Conservation (phyloP, 2,113 vertebrate genomes). For the Panurus biarmicus region DNA sequence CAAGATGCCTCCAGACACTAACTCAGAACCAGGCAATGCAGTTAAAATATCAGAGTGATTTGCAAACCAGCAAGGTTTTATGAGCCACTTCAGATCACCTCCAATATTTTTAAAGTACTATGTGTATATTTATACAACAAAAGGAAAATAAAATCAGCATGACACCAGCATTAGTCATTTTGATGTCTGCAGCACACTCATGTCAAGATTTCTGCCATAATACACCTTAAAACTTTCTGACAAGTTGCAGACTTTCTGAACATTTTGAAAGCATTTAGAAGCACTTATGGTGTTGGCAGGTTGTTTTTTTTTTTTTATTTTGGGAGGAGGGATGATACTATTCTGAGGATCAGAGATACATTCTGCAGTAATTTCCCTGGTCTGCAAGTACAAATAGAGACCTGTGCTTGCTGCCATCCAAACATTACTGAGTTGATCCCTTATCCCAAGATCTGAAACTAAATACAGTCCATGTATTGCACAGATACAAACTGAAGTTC, state of each 20-base stretch:
- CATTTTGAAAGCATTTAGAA: neutral
- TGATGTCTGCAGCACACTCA: constrained; percentile 1
- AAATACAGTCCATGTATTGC: neutral
- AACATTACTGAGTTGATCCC: fast-evolving
- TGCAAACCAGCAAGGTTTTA: constrained; percentile 27
- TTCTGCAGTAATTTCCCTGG: neutral
- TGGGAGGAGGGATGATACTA: neutral
- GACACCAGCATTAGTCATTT: constrained; percentile 11
- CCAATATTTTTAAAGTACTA: neutral
- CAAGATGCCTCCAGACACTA: neutral
- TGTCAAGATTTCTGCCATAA: neutral
- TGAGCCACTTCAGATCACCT: constrained; percentile 26
- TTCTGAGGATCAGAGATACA: neutral
- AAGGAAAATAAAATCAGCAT: neutral
- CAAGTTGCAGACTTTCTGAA: neutral
- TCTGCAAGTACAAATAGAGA: neutral
- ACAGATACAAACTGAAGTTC: neutral
- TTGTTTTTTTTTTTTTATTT: neutral
- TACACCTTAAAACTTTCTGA: constrained; percentile 5
- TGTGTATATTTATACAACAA: constrained; percentile 23
- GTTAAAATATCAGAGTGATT: neutral
- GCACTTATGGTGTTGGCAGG: neutral
- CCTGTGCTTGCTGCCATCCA: neutral
- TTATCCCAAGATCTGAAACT: neutral
- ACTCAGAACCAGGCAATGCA: neutral